phyloP scores from a whole-genome alignment of 2,888 invertebrate species.

The Parasteatoda lunata region DNA sequence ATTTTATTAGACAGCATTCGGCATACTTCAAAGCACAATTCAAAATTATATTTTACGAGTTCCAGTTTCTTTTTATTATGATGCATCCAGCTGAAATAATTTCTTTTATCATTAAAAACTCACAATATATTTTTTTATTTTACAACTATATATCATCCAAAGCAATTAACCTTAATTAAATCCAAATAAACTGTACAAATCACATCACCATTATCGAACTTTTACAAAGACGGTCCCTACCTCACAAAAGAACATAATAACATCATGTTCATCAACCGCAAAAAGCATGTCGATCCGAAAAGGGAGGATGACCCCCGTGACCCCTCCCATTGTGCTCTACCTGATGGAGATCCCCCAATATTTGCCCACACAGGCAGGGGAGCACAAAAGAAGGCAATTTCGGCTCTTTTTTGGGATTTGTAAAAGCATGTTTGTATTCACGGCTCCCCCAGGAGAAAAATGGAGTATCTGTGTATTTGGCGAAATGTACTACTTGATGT shows the following conservation, averaged over 20 bases:
- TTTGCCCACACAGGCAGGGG: slow-evolving; percentile 34
- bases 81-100: too few species aligned
- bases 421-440: slow-evolving; percentile 12
- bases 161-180: too few species aligned
- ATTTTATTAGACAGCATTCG: too few species aligned
- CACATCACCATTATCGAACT: too few species aligned
- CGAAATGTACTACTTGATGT: background rate
- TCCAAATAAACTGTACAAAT: too few species aligned
- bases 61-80: too few species aligned
- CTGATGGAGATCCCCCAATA: slow-evolving; percentile 20
- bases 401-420: background rate
- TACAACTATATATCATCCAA: too few species aligned
- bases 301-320: slow-evolving; percentile 12
- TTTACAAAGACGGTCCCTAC: too few species aligned
- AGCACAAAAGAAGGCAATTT: slow-evolving; percentile 17
- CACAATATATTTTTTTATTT: too few species aligned
- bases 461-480: background rate
- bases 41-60: too few species aligned
- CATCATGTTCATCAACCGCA: background rate
- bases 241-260: background rate
- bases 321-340: slow-evolving; percentile 6
- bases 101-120: too few species aligned
- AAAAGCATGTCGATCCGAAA: background rate
- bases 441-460: background rate
- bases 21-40: too few species aligned